Evolutionary conservation across 2,888 invertebrate genomes (phyloP).

Genomic region (Eulithis prunata): DNA sequence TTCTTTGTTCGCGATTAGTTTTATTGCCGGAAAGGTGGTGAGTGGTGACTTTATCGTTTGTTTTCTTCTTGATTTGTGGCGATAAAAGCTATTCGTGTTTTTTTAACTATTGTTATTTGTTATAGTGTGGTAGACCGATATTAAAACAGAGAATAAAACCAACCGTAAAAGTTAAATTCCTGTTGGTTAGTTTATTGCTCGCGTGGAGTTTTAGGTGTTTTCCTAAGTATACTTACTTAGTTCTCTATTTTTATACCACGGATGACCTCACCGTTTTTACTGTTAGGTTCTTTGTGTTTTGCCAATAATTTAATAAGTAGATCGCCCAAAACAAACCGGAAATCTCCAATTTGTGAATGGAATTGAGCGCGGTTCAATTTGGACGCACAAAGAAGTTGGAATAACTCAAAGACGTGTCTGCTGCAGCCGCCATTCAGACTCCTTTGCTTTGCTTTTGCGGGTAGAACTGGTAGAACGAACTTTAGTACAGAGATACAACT

Average conservation of each 20-base stretch:
- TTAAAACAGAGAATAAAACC: constrained; percentile 15
- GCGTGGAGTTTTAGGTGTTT: constrained; percentile 1
- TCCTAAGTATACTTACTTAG: background rate
- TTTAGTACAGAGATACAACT: constrained; percentile 20
- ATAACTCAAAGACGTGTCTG: constrained; percentile 40
- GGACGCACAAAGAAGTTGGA: constrained; percentile 47
- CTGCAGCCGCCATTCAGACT: constrained; percentile 45
- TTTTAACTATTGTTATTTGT: constrained; percentile 14
- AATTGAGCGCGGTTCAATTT: constrained; percentile 48
- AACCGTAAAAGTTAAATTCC: background rate
- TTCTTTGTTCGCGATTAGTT: constrained; percentile 42
- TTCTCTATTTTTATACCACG: background rate
- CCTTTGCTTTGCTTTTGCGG: constrained; percentile 36
- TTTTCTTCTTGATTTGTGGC: constrained; percentile 32
- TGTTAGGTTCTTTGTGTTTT: constrained; percentile 1
- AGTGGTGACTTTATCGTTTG: constrained; percentile 30
- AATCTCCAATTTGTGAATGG: constrained; percentile 36
- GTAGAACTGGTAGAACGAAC: constrained; percentile 20
- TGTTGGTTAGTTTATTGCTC: constrained; percentile 9
- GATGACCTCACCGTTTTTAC: background rate
- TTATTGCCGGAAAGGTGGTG: constrained; percentile 38
- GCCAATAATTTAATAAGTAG: constrained; percentile 8
- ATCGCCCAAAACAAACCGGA: constrained; percentile 19
- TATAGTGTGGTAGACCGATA: constrained; percentile 12
- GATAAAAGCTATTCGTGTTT: constrained; percentile 24